Conservation (phyloP, 1,140 invertebrate genomes). For the Manduca sexta region DNA sequence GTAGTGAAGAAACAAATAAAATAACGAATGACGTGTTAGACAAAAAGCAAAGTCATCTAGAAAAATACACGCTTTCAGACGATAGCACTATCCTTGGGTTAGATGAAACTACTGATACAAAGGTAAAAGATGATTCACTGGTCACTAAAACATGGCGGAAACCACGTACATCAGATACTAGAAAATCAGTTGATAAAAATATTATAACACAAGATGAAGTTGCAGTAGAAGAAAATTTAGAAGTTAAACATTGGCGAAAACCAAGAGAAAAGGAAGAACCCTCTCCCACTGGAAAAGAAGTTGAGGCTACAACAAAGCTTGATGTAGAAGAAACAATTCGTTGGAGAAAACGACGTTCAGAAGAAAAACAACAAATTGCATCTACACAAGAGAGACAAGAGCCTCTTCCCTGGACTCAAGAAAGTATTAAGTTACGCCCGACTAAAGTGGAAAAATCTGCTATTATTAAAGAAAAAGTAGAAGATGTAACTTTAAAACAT, state of each 20-base stretch:
- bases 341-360: constrained; percentile 12
- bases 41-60: too few relatives aligned
- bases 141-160: constrained; percentile 1
- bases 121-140: not conserved
- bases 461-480: constrained; percentile 39
- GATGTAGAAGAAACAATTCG: constrained; percentile 7
- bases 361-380: constrained; percentile 20
- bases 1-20: too few relatives aligned
- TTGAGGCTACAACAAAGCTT: constrained; percentile 5
- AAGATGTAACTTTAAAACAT: constrained; percentile 41
- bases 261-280: constrained; percentile 6
- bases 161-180: not conserved
- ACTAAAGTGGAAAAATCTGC: constrained; percentile 53
- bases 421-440: constrained; percentile 74
- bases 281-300: constrained; percentile 3
- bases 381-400: constrained; percentile 21
- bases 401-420: constrained; percentile 70
- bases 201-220: constrained; percentile 10
- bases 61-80: too few relatives aligned
- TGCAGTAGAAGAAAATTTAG: constrained; percentile 3
- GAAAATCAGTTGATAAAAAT: not conserved
- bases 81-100: not conserved
- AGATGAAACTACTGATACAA: not conserved
- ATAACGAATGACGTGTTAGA: too few relatives aligned
- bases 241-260: constrained; percentile 46